Base-by-base conservation (phyloP, 2,113 vertebrate genomes). In the Baryphthengus martii region DNA sequence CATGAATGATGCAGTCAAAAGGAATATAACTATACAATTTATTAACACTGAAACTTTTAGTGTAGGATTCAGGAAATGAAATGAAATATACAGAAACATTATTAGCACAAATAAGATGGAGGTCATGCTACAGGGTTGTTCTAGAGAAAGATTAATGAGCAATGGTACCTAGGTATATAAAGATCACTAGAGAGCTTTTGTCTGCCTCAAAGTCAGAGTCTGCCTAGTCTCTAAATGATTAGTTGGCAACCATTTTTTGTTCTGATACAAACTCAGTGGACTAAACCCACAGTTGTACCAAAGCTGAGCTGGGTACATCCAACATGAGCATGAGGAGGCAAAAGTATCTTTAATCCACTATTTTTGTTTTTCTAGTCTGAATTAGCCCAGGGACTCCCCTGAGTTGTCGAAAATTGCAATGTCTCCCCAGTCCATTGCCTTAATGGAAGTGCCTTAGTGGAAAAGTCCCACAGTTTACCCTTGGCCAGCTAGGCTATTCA, bases 161-260 rank as follows among this genome's bases (percentile, higher is more conserved):
- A 78, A 65, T 84, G 79, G 68, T 90, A 85, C 90, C 82, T 71
- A 53, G 85, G 76, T 94, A 42, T 83, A 83, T 91, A 96, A 95
- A 93, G 92, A 96, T 80, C 87, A 79, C 87, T 49, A 29, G 85
- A 94, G 88, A 94, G 85, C 89, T 96, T 97, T 96, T 96, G 78
- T 96, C 85, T 91, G 74, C 47, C 71, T 94, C 88, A 47, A 10
- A 35, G 75, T 56, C 50, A 47, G 87, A 91, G 47, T 52, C 78
- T 93, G 82, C 47, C 72, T 58, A 52, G 37, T 67, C 82, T 93
- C 93, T 86, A 83, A 85, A 86, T 94, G 62, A 91, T 90, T 85
- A 80, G 82, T 35, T 66, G 35, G 84, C 28, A 85, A 88, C 39
- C 44, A 73, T 86, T 92, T 92, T 93, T 96, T 85, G 75, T 96